Percentiles rank a stretch among this genome's conserved stretches.
Evolutionary conservation across 2,888 invertebrate genomes (phyloP).

Genomic region (Hetaerina titia): DNA sequence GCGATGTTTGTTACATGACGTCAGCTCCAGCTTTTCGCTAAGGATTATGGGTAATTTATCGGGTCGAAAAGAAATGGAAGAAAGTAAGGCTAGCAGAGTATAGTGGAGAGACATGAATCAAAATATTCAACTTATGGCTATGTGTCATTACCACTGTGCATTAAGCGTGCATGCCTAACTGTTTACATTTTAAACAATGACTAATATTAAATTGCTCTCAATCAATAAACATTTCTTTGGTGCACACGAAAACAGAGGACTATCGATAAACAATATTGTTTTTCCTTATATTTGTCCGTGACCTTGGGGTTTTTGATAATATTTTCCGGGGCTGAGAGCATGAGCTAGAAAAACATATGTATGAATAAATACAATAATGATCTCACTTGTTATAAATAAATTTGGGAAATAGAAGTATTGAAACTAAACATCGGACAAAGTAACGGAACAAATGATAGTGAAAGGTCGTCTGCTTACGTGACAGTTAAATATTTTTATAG

Average conservation of each 20-base stretch:
- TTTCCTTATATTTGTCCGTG: constrained; percentile 12
- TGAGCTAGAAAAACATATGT: neutral
- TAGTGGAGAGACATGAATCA: neutral
- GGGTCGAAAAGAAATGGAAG: constrained; percentile 17
- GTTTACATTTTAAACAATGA: neutral
- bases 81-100: neutral
- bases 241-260: constrained; percentile 24
- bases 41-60: constrained; percentile 63
- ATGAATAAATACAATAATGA: neutral
- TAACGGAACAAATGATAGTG: constrained; percentile 50
- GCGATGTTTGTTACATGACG: constrained; percentile 71
- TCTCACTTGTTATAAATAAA: neutral
- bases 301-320: neutral
- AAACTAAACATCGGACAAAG: neutral
- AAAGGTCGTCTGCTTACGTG: constrained; percentile 52
- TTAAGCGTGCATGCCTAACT: neutral
- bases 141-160: neutral
- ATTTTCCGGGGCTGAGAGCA: neutral
- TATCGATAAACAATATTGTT: constrained; percentile 41
- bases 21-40: constrained; percentile 69
- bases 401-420: neutral
- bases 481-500: constrained; percentile 13
- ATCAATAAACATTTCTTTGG: constrained; percentile 41
- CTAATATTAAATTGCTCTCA: neutral
- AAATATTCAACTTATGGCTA: neutral